Conservation (phyloP, 2,113 vertebrate genomes). For the Pluvianellus socialis region DNA sequence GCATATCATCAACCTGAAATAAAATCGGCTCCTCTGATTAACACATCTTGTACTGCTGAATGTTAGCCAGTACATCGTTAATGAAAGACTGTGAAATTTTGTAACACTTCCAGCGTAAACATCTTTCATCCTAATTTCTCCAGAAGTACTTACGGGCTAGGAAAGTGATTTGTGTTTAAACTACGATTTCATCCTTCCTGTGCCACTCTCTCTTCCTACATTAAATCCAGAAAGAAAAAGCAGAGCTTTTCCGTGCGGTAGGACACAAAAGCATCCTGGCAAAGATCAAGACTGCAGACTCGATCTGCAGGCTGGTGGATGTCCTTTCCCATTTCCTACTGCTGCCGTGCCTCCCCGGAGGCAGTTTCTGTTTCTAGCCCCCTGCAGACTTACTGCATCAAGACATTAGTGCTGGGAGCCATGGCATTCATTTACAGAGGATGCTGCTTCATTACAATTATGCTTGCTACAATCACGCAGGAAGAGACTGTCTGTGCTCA, state of each 20-base stretch:
- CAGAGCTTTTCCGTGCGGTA: not conserved
- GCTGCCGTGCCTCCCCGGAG: not conserved
- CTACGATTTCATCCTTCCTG: not conserved
- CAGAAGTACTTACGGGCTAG: not conserved
- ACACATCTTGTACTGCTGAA: not conserved
- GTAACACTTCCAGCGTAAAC: constrained; percentile 12
- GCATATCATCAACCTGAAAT: constrained; percentile 9
- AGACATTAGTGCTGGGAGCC: not conserved
- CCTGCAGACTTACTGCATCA: not conserved
- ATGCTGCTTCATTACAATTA: not conserved
- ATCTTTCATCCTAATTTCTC: not conserved
- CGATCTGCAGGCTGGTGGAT: not conserved
- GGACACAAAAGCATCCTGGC: not conserved
- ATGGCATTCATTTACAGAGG: not conserved
- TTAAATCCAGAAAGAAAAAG: not conserved
- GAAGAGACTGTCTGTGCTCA: not conserved
- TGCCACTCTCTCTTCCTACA: not conserved
- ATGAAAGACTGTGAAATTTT: not conserved
- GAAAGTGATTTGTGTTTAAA: not conserved
- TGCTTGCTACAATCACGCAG: not conserved
- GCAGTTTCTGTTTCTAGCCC: not conserved
- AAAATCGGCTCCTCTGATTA: constrained; percentile 1
- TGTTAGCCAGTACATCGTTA: not conserved
- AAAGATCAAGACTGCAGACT: not conserved
- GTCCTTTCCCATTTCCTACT: not conserved